Percentiles rank a stretch among this genome's conserved stretches.
Conservation (phyloP, 2,888 invertebrate species). For the Synergus umbraculus region DNA sequence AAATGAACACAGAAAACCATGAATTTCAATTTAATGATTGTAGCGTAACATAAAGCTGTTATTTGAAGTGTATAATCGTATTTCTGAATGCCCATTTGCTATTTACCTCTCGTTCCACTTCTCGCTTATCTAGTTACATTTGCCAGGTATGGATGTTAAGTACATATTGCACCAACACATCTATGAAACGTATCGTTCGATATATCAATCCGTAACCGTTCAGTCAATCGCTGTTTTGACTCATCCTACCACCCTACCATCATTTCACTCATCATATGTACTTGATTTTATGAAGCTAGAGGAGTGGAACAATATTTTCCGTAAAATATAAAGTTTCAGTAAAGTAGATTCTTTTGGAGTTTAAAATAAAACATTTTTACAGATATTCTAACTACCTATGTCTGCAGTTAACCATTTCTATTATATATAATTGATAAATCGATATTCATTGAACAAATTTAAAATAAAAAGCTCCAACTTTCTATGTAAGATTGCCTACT, state of each 20-base stretch:
- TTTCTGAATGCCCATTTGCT: background rate
- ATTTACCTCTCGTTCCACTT: background rate
- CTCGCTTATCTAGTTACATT: background rate
- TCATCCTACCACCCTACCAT: background rate
- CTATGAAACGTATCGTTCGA: background rate
- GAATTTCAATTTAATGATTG: background rate
- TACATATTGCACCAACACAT: background rate
- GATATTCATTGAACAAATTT: too few species aligned
- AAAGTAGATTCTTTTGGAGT: too few species aligned
- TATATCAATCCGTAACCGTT: background rate
- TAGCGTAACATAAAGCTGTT: background rate
- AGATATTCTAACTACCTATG: too few species aligned
- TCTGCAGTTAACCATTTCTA: too few species aligned
- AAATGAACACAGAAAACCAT: background rate
- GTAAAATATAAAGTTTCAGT: too few species aligned
- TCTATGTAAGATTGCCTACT: background rate
- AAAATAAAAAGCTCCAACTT: too few species aligned
- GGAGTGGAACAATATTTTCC: background rate
- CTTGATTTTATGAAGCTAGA: background rate
- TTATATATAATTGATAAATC: too few species aligned
- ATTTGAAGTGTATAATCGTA: background rate
- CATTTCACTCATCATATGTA: too few species aligned
- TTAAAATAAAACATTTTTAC: too few species aligned
- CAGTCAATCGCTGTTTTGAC: background rate
- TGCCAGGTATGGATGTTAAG: background rate